Evolutionary conservation across 1,140 invertebrate genomes (phyloP).

Genomic region (Drosophila santomea): DNA sequence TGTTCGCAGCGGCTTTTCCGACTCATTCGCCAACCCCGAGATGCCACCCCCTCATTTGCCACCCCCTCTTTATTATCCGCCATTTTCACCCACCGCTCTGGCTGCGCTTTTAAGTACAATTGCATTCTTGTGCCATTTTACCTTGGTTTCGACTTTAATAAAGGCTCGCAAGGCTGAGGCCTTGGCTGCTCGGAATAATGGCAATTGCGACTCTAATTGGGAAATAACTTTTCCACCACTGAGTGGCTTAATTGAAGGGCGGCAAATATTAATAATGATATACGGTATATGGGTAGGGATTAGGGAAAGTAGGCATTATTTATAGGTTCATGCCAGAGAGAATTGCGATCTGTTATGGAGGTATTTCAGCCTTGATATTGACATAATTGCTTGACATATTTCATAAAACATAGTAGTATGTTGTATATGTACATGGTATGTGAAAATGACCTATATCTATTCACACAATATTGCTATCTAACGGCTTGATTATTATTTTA

Average conservation of each 20-base stretch:
- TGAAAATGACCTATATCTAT: too few species aligned
- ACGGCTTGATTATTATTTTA: too few species aligned
- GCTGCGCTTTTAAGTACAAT: conserved; percentile 55
- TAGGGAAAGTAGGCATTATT: background rate
- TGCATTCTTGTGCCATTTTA: conserved; percentile 58
- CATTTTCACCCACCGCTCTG: conserved; percentile 50
- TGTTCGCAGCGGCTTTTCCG: conserved; percentile 64
- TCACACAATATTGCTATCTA: too few species aligned
- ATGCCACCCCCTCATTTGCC: background rate
- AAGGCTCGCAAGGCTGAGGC: conserved; percentile 54
- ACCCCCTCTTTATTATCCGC: conserved; percentile 40
- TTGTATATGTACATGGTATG: too few species aligned
- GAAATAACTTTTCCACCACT: conserved; percentile 16
- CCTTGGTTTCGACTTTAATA: conserved; percentile 66
- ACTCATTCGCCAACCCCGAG: background rate
- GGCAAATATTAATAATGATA: background rate
- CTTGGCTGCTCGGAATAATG: conserved; percentile 25
- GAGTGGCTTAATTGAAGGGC: conserved; percentile 6
- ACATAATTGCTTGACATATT: too few species aligned
- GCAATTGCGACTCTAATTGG: conserved; percentile 28
- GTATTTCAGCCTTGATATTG: background rate
- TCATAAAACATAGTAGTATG: too few species aligned
- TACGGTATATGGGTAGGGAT: background rate
- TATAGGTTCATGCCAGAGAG: background rate
- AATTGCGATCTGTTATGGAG: background rate